These are phyloP conservation scores for Vanessa tameamea DNA, from an alignment of 1,140 invertebrate genomes.

Conservation along the genomic window DNA sequence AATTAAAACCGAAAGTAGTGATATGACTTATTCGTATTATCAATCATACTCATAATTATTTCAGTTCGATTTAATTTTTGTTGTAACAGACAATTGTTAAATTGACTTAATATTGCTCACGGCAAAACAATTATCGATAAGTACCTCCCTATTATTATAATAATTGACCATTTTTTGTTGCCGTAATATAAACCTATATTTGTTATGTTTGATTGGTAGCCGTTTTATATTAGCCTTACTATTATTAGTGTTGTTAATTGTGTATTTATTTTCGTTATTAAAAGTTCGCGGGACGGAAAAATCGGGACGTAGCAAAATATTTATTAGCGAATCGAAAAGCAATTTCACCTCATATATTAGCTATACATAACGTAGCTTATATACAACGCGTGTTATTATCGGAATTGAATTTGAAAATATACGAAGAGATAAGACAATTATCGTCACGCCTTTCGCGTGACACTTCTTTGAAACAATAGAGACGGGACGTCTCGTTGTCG, in stretches of 20 bases:
- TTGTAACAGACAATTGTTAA: constrained; percentile 37
- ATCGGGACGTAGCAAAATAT: too few species aligned
- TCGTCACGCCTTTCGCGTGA: too few species aligned
- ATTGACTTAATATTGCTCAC: constrained; percentile 33
- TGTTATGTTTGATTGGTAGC: not conserved
- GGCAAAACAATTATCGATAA: constrained; percentile 7
- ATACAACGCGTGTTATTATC: too few species aligned
- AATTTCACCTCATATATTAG: too few species aligned
- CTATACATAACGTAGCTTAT: too few species aligned
- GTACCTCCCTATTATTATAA: not conserved
- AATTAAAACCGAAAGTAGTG: constrained; percentile 28
- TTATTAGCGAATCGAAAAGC: too few species aligned
- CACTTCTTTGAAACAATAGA: too few species aligned
- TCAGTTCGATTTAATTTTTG: constrained; percentile 38
- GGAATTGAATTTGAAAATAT: too few species aligned
- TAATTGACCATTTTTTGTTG: constrained; percentile 7
- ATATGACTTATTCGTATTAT: constrained; percentile 23
- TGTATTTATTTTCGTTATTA: not conserved
- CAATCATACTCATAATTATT: constrained; percentile 38
- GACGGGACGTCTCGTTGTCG: too few species aligned
- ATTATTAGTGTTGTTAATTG: not conserved
- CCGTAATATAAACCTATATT: not conserved
- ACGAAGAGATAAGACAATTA: too few species aligned
- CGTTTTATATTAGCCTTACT: not conserved
- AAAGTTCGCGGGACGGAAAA: too few species aligned